Conservation (phyloP, 2,113 vertebrate genomes). For the Falcunculus frontatus region DNA sequence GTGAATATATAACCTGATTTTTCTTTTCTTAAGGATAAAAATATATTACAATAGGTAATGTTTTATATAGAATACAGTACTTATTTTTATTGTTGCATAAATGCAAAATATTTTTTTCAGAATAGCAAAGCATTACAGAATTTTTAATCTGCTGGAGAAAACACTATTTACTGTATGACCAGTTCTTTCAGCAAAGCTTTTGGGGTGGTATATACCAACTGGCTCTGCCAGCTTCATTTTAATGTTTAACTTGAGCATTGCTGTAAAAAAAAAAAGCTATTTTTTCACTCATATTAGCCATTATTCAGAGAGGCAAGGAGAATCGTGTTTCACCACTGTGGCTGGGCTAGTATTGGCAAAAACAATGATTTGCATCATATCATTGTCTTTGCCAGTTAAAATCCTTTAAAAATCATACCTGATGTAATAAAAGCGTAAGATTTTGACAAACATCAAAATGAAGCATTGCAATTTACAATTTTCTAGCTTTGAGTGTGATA, state of each 20-base stretch:
- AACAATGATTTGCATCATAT: background rate
- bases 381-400: slow-evolving; percentile 30
- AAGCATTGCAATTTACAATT: slow-evolving; percentile 16
- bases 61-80: slow-evolving; percentile 60
- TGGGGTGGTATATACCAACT: background rate
- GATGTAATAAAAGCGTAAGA: background rate
- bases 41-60: slow-evolving; percentile 40
- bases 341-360: slow-evolving; percentile 23
- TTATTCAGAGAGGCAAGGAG: background rate
- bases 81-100: slow-evolving; percentile 63
- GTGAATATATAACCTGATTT: slow-evolving; percentile 53
- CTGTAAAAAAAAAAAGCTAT: background rate
- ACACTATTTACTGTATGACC: slow-evolving; percentile 8
- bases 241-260: background rate
- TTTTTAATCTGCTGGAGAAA: slow-evolving; percentile 56
- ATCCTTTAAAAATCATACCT: background rate
- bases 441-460: slow-evolving; percentile 52
- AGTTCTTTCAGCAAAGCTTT: slow-evolving; percentile 41
- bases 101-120: slow-evolving; percentile 59
- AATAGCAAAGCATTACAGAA: slow-evolving; percentile 29
- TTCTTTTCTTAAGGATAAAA: slow-evolving; percentile 58
- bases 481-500: slow-evolving; percentile 32
- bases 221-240: slow-evolving; percentile 10
- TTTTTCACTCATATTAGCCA: background rate
- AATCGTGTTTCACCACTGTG: background rate